Percentiles rank a stretch among this genome's conserved stretches.
These are phyloP conservation scores for Metellina segmentata DNA, from an alignment of 2,888 invertebrate species.

Conservation along the genomic window DNA sequence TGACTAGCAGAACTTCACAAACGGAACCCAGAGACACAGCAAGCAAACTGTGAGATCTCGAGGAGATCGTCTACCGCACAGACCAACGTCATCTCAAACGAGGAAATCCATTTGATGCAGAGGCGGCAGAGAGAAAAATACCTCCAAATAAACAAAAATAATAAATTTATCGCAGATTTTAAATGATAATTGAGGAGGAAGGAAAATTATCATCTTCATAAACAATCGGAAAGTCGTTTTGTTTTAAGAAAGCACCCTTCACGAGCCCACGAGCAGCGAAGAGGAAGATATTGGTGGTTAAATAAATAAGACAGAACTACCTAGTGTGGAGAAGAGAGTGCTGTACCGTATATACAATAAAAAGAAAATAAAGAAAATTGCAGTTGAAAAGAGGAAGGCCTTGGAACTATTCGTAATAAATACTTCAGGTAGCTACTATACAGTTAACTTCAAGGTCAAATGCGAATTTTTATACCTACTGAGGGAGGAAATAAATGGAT, in stretches of 20 bases:
- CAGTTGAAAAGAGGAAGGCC: conserved; percentile 58
- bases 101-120: conserved; percentile 34
- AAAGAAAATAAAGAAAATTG: conserved; percentile 23
- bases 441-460: conserved; percentile 40
- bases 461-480: not conserved
- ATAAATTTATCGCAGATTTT: conserved; percentile 37
- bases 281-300: conserved; percentile 11
- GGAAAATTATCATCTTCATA: conserved; percentile 50
- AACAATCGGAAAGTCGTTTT: conserved; percentile 53
- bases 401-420: conserved; percentile 45
- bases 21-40: not conserved
- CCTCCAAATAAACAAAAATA: not conserved
- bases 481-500: too few species aligned
- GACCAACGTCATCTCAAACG: conserved; percentile 21
- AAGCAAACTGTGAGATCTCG: conserved; percentile 5
- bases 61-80: conserved; percentile 21
- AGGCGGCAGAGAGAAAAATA: not conserved
- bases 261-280: conserved; percentile 14
- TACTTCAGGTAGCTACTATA: conserved; percentile 16
- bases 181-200: conserved; percentile 68
- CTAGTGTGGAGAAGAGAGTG: not conserved
- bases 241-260: conserved; percentile 32
- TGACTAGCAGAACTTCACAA: conserved; percentile 2
- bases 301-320: conserved; percentile 14
- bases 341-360: conserved; percentile 12